Base-by-base conservation (phyloP, 2,888 invertebrate species). In the Aethes cnicana region DNA sequence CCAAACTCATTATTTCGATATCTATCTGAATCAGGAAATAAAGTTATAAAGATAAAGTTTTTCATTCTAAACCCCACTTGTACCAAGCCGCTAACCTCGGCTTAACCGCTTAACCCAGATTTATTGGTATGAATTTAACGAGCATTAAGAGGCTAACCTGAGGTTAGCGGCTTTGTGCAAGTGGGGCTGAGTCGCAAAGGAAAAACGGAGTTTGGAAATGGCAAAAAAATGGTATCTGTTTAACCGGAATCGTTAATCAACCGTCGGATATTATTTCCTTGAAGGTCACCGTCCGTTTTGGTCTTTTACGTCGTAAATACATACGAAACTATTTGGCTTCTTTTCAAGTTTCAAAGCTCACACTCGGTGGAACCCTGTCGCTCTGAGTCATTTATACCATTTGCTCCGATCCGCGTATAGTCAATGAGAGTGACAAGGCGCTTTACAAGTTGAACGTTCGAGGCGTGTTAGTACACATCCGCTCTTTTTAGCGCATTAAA, bases 241-340 rank as follows among this genome's bases (percentile, higher is more conserved):
- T n/a, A n/a, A n/a, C n/a, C n/a, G n/a, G n/a, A n/a, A n/a, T n/a
- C n/a, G n/a, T n/a, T n/a, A n/a, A n/a, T n/a, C n/a, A n/a, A n/a
- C n/a, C n/a, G n/a, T n/a, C n/a, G n/a, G n/a, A n/a, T 28, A 39
- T 48, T 3, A 5, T 23, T 37, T 28, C 4, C 17, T 11, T 23
- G 56, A 64, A 74, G 72, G 67, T 74, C 69, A 61, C 55, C 64
- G 75, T 74, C 71, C 77, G 62, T 47, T 50, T 61, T 63, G 65
- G 63, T 58, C 67, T 58, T 68, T 70, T 58, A 59, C 64, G 61
- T 64, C 63, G 55, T 57, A 61, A 48, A 41, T 25, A 39, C 30
- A 11, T 4, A 53, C 56, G 56, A 63, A 55, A 66, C 63, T 57
- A 39, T 53, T 53, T 53, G 53, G 53, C 53, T 18, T 42, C 23